Conservation (phyloP, 2,113 vertebrate genomes). For the Notechis scutatus region DNA sequence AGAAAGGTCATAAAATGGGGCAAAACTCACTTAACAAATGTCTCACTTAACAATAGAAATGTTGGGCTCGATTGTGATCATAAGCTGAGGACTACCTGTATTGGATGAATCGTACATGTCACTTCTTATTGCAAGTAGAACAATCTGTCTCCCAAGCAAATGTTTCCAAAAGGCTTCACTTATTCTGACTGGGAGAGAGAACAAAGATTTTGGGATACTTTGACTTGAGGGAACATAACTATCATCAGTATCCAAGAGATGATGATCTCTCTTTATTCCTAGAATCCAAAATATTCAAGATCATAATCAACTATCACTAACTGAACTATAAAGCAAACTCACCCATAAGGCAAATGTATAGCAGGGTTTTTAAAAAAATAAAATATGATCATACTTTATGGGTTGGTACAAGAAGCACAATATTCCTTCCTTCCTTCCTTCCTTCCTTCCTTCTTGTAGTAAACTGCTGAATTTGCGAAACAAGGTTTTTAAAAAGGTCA, state of each 20-base stretch:
- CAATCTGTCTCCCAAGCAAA: conserved; percentile 7
- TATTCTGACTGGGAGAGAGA: not conserved
- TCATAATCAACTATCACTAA: conserved; percentile 29
- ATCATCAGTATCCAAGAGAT: conserved; percentile 29
- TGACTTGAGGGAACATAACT: conserved; percentile 32
- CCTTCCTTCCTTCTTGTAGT: not conserved
- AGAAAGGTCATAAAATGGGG: too few species aligned
- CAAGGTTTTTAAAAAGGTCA: not conserved
- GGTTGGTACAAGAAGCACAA: conserved; percentile 19
- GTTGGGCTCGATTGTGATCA: too few species aligned
- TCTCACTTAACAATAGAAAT: too few species aligned
- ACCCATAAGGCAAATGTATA: conserved; percentile 6
- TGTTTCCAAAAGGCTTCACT: conserved; percentile 28
- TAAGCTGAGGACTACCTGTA: too few species aligned
- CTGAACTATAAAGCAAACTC: conserved; percentile 26
- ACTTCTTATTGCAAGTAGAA: conserved; percentile 11
- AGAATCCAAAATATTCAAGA: conserved; percentile 41
- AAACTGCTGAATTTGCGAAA: not conserved
- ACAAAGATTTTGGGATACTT: conserved; percentile 33
- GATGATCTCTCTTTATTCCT: conserved; percentile 43
- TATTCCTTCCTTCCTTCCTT: not conserved
- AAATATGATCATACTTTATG: not conserved
- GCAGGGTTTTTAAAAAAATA: conserved; percentile 22
- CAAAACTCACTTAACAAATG: too few species aligned
- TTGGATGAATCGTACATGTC: conserved; percentile 5